Conservation (phyloP, 2,888 invertebrate species). For the Rotaria socialis region DNA sequence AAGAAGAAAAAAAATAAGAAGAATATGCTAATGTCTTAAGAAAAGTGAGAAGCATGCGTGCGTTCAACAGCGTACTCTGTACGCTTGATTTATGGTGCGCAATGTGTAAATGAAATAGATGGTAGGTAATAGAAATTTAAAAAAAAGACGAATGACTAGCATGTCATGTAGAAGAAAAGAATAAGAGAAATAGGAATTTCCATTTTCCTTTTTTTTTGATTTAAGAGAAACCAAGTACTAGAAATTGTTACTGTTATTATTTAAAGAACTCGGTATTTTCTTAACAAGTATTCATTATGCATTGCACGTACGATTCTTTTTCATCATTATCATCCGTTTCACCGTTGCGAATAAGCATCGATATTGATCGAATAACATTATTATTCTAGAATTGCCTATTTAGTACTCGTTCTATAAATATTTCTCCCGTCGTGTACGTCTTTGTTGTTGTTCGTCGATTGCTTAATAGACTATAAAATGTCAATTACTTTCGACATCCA, state of each 20-base stretch:
- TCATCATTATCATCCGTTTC: neutral
- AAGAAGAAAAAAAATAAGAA: neutral
- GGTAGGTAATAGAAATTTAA: neutral
- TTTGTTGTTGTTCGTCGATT: neutral
- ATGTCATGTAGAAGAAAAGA: neutral
- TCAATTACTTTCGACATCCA: constrained; percentile 9
- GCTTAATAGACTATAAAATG: constrained; percentile 34
- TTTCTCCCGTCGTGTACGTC: neutral
- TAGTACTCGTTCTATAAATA: neutral
- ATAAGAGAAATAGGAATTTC: neutral
- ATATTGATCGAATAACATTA: constrained; percentile 13
- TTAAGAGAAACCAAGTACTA: neutral
- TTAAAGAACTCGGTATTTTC: neutral
- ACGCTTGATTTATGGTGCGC: neutral
- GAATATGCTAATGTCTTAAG: neutral
- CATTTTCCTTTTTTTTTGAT: neutral
- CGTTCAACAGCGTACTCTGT: neutral
- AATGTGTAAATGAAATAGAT: neutral
- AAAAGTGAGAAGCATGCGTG: neutral
- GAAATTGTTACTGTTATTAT: neutral
- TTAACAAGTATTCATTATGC: neutral
- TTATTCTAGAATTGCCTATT: constrained; percentile 9
- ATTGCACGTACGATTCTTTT: neutral
- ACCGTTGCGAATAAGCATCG: neutral
- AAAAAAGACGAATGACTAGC: neutral